A percentile compares a stretch with the other conserved stretches of the same genome.
Evolutionary conservation across 2,113 vertebrate genomes (phyloP).

Genomic region (Microcebus murinus): DNA sequence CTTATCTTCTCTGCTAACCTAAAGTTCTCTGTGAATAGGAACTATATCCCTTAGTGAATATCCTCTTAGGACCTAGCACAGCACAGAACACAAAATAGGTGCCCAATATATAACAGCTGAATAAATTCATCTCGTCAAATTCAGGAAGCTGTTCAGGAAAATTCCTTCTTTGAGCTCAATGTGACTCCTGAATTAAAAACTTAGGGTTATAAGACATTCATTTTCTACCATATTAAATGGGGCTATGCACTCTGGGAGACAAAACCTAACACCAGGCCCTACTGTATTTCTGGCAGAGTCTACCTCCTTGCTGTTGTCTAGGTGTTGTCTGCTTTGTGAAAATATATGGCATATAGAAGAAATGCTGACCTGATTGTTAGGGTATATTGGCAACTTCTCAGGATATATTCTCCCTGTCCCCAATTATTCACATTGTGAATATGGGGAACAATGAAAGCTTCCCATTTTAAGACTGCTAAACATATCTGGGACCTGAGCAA

Average conservation of each 20-base stretch:
- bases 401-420: not conserved
- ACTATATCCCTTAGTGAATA: not conserved
- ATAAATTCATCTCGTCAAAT: conserved; percentile 21
- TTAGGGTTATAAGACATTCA: not conserved
- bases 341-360: not conserved
- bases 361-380: not conserved
- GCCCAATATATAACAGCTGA: not conserved
- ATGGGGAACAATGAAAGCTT: not conserved
- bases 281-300: not conserved
- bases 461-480: not conserved
- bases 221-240: not conserved
- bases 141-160: not conserved
- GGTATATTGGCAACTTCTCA: not conserved
- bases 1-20: not conserved
- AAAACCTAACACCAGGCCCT: not conserved
- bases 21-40: conserved; percentile 32
- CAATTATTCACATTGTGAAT: conserved; percentile 28
- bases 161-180: not conserved
- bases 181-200: not conserved
- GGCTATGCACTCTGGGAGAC: not conserved
- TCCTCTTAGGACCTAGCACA: not conserved
- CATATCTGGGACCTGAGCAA: not conserved
- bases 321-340: not conserved
- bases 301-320: not conserved
- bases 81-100: conserved; percentile 5